These are phyloP conservation scores for Anodontia alba DNA, from an alignment of 2,888 invertebrate genomes.

Conservation along the genomic window DNA sequence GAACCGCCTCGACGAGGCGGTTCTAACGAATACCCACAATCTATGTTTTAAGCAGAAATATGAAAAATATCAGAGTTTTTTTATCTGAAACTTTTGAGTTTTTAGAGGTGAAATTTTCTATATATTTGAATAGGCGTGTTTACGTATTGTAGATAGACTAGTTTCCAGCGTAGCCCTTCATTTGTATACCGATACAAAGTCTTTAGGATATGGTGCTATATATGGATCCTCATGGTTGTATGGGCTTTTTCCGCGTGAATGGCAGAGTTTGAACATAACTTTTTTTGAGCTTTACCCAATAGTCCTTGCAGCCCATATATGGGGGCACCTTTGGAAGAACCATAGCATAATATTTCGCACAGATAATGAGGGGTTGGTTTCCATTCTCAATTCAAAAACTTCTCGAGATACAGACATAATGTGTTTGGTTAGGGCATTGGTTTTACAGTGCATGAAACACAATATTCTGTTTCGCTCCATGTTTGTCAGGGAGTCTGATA, in stretches of 20 bases:
- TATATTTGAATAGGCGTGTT: no score
- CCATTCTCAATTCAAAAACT: conserved; percentile 28
- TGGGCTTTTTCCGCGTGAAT: no score
- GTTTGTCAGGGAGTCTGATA: conserved; percentile 17
- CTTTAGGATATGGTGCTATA: no score
- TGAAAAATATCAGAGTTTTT: no score
- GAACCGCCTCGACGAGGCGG: no score
- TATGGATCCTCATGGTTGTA: no score
- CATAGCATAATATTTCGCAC: conserved; percentile 35
- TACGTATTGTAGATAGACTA: no score
- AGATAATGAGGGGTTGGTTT: conserved; percentile 37
- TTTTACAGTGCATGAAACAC: conserved; percentile 24
- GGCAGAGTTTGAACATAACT: no score
- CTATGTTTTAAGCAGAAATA: no score
- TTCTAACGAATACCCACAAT: no score
- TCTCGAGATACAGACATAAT: conserved; percentile 18
- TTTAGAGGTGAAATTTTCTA: no score
- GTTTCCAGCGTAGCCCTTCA: conserved; percentile 15
- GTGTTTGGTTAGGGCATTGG: conserved; percentile 25
- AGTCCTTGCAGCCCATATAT: conserved; percentile 15
- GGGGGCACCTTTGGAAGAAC: conserved; percentile 30
- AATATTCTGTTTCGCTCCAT: conserved; percentile 32
- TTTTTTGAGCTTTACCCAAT: conserved; percentile 38
- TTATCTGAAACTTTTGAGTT: no score
- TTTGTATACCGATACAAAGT: conserved; percentile 31